A percentile compares a stretch with the other conserved stretches of the same genome.
Conservation (phyloP, 2,113 vertebrate species). For the Zeus faber region DNA sequence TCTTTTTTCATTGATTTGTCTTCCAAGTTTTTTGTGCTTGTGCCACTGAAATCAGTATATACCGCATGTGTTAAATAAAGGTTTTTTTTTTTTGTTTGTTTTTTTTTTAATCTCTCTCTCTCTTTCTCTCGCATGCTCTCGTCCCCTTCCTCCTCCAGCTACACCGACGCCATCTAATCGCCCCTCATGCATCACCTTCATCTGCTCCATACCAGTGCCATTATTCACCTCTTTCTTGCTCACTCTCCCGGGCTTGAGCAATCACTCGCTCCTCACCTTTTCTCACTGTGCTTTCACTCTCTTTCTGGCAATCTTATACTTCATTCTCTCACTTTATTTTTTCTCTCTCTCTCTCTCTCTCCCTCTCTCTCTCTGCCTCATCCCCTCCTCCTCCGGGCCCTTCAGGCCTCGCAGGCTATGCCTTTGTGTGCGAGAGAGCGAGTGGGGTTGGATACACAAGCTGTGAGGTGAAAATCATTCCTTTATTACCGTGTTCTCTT, state of each 20-base stretch:
- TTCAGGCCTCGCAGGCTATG: slow-evolving; percentile 26
- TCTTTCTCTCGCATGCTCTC: neutral
- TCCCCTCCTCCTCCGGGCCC: slow-evolving; percentile 11
- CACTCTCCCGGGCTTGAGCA: too few species aligned
- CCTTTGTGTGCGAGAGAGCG: slow-evolving; percentile 33
- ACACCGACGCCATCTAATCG: slow-evolving; percentile 36
- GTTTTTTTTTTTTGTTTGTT: neutral
- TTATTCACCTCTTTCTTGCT: slow-evolving; percentile 33
- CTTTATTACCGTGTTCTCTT: slow-evolving; percentile 48
- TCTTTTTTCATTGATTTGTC: too few species aligned
- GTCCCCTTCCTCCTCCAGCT: slow-evolving; percentile 7
- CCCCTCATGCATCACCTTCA: slow-evolving; percentile 50
- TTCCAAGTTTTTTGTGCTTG: too few species aligned
- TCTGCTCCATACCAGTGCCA: slow-evolving; percentile 29
- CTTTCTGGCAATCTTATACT: neutral
- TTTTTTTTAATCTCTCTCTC: neutral
- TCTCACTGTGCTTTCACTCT: neutral
- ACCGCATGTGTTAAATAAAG: too few species aligned
- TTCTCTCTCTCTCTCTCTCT: neutral
- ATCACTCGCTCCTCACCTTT: too few species aligned
- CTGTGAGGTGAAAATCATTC: slow-evolving; percentile 61
- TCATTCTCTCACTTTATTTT: neutral
- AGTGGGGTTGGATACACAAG: slow-evolving; percentile 19
- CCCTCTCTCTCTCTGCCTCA: slow-evolving; percentile 4
- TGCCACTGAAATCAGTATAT: too few species aligned